Evolutionary conservation across 2,888 invertebrate species (phyloP), one percentile per base, ranked within the genome.

Genomic region (Gymnocheta viridis): DNA sequence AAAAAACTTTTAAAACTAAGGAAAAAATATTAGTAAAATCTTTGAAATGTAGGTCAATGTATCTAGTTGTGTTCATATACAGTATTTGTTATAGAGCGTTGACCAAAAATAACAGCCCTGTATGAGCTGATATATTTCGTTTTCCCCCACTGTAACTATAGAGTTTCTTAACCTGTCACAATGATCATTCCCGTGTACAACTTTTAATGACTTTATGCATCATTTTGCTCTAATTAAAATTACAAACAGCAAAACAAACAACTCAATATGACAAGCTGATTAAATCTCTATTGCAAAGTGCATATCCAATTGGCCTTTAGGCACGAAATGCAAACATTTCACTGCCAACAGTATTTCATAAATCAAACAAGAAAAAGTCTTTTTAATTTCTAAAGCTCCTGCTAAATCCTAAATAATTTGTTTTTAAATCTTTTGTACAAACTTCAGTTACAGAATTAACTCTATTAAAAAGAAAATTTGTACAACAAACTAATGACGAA

Each of bases 401-500:
- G 32, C 2, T 1, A 64, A 58, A 58, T 58, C 35, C n/a, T 4
- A 62, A 67, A 81, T 32, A 67, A 77, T 80, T 76, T 76, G 70
- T 72, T 58, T 60, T 58, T 54, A 56, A 76, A 70, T 67, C 60
- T 77, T 77, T 76, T 79, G 29, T 54, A 66, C 56, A 80, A 80
- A 83, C 60, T 72, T 72, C 19, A 58, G 24, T 58, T 22, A 44
- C 12, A 72, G 32, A 84, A 80, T 84, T 84, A 81, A 80, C 77
- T 77, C 47, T 72, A 81, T 84, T 84, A 72, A 77, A 76, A 76
- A 56, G 14, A 67, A 84, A 69, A 72, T 62, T 62, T 72, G 80
- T 67, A 72, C 83, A 67, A 77, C 77, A 77, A 80, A 76, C 72
- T 81, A 84, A 84, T 81, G 77, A 67, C 54, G 49, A 49, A 70